A percentile compares a stretch with the other conserved stretches of the same genome.
phyloP scores from a whole-genome alignment of 2,888 invertebrate genomes.

The Amorpha juglandis region DNA sequence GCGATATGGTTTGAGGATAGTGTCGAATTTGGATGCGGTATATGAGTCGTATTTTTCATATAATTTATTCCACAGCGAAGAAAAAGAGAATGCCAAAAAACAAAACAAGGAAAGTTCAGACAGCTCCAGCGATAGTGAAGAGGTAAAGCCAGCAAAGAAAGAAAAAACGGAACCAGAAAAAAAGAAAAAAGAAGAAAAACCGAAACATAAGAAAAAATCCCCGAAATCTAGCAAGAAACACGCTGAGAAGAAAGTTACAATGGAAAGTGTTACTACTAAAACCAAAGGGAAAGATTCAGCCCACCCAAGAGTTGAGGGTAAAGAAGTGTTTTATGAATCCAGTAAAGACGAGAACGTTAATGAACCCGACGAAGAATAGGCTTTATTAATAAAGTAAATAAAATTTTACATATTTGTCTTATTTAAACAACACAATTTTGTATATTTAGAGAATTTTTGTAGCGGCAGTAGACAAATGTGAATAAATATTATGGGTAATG shows the following conservation, averaged over 20 bases:
- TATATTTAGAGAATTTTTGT: neutral
- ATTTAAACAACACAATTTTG: neutral
- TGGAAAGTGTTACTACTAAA: conserved; percentile 25
- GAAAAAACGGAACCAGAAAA: conserved; percentile 38
- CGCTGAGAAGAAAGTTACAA: conserved; percentile 28
- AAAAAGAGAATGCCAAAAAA: conserved; percentile 33
- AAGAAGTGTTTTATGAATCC: conserved; percentile 65
- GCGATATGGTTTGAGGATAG: too few species aligned
- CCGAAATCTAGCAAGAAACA: conserved; percentile 36
- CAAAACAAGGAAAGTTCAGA: conserved; percentile 28
- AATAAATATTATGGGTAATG: too few species aligned
- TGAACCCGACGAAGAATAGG: conserved; percentile 63
- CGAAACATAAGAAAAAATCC: conserved; percentile 39
- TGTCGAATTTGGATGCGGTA: too few species aligned
- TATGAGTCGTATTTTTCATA: too few species aligned
- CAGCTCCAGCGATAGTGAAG: conserved; percentile 37
- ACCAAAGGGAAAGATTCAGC: neutral
- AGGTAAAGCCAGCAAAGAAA: conserved; percentile 34
- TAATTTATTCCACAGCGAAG: neutral
- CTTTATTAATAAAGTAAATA: conserved; percentile 38
- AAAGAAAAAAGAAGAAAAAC: conserved; percentile 36
- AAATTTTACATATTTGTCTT: neutral
- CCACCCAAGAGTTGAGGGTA: conserved; percentile 31
- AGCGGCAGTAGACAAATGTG: too few species aligned
- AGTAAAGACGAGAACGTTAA: conserved; percentile 73